Conservation (phyloP, 2,888 invertebrate genomes). For the Temnothorax ravouxi region DNA sequence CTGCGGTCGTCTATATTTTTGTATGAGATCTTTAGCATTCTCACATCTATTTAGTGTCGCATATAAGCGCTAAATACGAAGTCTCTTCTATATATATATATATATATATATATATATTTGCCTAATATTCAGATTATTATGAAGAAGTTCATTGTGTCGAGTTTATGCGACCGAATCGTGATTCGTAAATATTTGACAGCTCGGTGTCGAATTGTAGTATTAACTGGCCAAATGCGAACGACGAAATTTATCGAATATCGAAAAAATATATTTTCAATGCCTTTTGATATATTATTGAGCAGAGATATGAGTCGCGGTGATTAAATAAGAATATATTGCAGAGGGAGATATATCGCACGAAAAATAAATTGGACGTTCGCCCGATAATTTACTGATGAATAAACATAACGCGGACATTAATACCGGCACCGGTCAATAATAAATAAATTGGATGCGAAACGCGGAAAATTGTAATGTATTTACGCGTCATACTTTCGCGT, state of each 20-base stretch:
- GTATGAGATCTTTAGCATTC: background rate
- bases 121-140: background rate
- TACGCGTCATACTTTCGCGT: constrained; percentile 56
- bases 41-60: background rate
- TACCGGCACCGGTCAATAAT: constrained; percentile 54
- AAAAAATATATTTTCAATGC: constrained; percentile 31
- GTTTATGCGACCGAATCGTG: background rate
- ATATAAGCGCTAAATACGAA: background rate
- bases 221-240: constrained; percentile 13
- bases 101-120: no score
- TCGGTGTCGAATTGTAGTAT: background rate
- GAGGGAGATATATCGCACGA: constrained; percentile 48
- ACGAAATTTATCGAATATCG: background rate
- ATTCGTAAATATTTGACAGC: constrained; percentile 14
- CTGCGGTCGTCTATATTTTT: constrained; percentile 15
- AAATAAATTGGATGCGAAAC: constrained; percentile 60
- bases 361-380: constrained; percentile 57
- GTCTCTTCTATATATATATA: background rate
- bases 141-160: background rate
- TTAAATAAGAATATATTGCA: constrained; percentile 53
- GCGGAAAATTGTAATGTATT: constrained; percentile 60
- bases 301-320: constrained; percentile 25
- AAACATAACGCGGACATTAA: constrained; percentile 58
- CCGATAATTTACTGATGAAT: constrained; percentile 59
- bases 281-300: constrained; percentile 36